phyloP scores from a whole-genome alignment of 1,140 invertebrate genomes.

The Lerema accius region DNA sequence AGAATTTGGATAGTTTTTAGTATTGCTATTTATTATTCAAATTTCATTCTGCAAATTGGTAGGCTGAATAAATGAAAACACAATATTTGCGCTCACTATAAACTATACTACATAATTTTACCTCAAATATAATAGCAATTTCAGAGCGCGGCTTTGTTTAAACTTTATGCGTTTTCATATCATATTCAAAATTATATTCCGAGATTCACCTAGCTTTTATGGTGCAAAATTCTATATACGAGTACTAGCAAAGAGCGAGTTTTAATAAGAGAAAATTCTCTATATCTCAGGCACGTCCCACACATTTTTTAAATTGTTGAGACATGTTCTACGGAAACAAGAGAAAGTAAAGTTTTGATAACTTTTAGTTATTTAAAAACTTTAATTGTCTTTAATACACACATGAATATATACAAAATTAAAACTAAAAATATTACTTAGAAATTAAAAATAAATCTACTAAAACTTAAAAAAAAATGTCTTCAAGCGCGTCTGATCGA shows the following conservation, averaged over 20 bases:
- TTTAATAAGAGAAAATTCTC: neutral
- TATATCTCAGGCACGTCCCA: neutral
- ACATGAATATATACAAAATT: too few relatives aligned
- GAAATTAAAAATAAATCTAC: too few relatives aligned
- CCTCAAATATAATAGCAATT: neutral
- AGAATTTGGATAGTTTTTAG: too few relatives aligned
- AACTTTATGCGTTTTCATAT: neutral
- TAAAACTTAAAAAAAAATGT: too few relatives aligned
- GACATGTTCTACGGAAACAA: too few relatives aligned
- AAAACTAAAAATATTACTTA: too few relatives aligned
- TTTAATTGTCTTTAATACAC: too few relatives aligned
- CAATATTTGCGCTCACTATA: neutral
- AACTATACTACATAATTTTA: neutral
- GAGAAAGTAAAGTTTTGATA: too few relatives aligned
- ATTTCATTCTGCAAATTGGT: neutral
- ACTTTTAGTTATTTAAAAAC: too few relatives aligned
- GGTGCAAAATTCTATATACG: neutral
- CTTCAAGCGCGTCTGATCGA: too few relatives aligned
- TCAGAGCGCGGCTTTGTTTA: neutral
- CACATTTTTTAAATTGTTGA: too few relatives aligned
- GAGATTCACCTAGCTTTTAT: neutral
- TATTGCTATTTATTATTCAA: too few relatives aligned
- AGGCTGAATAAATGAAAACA: neutral
- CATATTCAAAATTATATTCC: neutral
- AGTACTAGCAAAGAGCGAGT: neutral